phyloP scores from a whole-genome alignment of 1,140 invertebrate genomes.

The Penaeus indicus region DNA sequence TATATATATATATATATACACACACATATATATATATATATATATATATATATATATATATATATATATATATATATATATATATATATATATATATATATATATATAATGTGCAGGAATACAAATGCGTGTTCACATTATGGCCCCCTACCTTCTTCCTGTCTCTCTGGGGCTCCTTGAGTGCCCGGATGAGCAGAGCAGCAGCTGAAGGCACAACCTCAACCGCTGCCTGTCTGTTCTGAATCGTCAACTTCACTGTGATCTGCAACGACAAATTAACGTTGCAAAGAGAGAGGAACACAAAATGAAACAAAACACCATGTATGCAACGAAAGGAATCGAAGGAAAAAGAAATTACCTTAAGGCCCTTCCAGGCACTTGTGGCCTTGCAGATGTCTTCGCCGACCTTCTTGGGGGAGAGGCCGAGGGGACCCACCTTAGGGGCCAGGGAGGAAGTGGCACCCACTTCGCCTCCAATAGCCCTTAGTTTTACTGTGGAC shows the following conservation, averaged over 20 bases:
- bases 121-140: neutral
- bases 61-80: too few species aligned
- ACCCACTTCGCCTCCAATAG: slow-evolving; percentile 99
- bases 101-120: neutral
- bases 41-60: too few species aligned
- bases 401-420: slow-evolving; percentile 99
- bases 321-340: neutral
- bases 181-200: slow-evolving; percentile 95
- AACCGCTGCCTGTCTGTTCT: slow-evolving; percentile 98
- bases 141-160: slow-evolving; percentile 88
- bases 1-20: too few species aligned
- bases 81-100: neutral
- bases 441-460: slow-evolving; percentile 98
- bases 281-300: neutral
- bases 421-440: slow-evolving; percentile 77
- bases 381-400: slow-evolving; percentile 99
- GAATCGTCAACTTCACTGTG: slow-evolving; percentile 97
- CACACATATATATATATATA: too few species aligned
- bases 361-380: slow-evolving; percentile 99
- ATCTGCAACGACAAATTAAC: slow-evolving; percentile 73
- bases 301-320: neutral
- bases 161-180: slow-evolving; percentile 98
- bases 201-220: slow-evolving; percentile 98
- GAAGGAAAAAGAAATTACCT: slow-evolving; percentile 71
- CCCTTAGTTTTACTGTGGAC: slow-evolving; percentile 91